Percentiles rank a stretch among this genome's conserved stretches.
These are phyloP conservation scores for Anomalospiza imberbis DNA, from an alignment of 2,797 vertebrate genomes.

Conservation along the genomic window DNA sequence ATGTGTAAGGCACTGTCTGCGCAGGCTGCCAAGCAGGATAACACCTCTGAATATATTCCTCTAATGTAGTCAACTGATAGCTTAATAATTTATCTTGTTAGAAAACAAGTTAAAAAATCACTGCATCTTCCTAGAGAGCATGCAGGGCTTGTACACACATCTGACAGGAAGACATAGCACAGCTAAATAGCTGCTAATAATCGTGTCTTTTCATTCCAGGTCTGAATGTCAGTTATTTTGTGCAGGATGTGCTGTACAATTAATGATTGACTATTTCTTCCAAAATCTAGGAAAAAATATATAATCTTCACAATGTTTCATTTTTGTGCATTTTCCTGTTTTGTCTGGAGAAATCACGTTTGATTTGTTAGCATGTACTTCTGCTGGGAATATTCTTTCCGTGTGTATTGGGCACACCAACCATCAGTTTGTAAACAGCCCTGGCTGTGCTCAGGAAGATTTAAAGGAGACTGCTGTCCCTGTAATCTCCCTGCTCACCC, in stretches of 20 bases:
- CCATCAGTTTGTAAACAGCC: constrained; percentile 33
- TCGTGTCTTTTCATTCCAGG: background rate
- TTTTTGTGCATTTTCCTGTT: background rate
- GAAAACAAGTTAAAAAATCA: constrained; percentile 2
- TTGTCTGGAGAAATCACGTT: background rate
- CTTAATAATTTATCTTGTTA: background rate
- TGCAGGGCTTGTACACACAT: background rate
- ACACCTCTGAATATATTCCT: background rate
- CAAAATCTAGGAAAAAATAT: background rate
- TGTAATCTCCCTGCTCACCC: constrained; percentile 28
- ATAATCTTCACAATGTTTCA: background rate
- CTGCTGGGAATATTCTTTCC: background rate
- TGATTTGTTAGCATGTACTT: background rate
- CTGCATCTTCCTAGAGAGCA: background rate
- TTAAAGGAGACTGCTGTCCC: constrained; percentile 33
- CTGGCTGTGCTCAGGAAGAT: constrained; percentile 1
- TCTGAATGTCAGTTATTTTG: background rate
- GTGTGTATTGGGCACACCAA: background rate
- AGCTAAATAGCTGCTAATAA: background rate
- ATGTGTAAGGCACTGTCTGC: background rate
- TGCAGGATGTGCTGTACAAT: background rate
- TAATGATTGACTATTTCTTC: background rate
- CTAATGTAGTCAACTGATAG: background rate
- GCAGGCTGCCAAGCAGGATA: background rate
- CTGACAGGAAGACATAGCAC: background rate